Base-by-base conservation (phyloP, 1,140 invertebrate species). In the Latrodectus geometricus region DNA sequence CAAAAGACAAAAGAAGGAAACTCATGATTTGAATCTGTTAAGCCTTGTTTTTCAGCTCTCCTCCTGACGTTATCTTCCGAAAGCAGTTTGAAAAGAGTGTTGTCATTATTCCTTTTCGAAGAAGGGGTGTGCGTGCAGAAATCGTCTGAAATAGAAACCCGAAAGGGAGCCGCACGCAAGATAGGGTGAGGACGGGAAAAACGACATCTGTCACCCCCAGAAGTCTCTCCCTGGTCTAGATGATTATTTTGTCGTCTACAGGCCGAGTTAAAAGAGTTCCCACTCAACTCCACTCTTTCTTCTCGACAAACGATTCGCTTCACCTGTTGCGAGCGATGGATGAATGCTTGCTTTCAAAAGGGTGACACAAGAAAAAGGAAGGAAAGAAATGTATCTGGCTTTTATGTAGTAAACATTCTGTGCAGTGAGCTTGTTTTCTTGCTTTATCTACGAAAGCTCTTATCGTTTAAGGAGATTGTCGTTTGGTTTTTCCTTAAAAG, bases 201-300 rank as follows among this genome's bases (percentile, higher is more conserved):
- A 61, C 69, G 77, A 79, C 77, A 79, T 79, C 77, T 79, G 77
- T 69, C 77, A 79, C 77, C 77, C 77, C 48, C 77, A 79, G 56
- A 79, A 23, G 23, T 50, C 66, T 65, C 35, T 20, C 23, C 9
- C 54, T n/a, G 75, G 56, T 77, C 75, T 52, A 77, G 75, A 77
- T 77, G 75, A 77, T 77, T 77, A 77, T 77, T 77, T 61, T 77
- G 75, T 77, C 75, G 75, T 77, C 75, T 77, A 52, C 75, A 17
- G 20, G 75, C 72, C 72, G 49, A 74, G 72, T 74, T 74, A 74
- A 74, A 48, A 50, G 48, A 7, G 21, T 14, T 70, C 21, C 68
- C 35, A 21, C 21, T 12, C 68, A 11, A 4, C 49, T 50, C 23
- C 72, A 4, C 35, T n/a, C 61, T 65, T 65, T 65, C 61, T 7